These are phyloP conservation scores for Rhogogaster chlorosoma DNA, from an alignment of 2,888 invertebrate genomes.

Conservation along the genomic window DNA sequence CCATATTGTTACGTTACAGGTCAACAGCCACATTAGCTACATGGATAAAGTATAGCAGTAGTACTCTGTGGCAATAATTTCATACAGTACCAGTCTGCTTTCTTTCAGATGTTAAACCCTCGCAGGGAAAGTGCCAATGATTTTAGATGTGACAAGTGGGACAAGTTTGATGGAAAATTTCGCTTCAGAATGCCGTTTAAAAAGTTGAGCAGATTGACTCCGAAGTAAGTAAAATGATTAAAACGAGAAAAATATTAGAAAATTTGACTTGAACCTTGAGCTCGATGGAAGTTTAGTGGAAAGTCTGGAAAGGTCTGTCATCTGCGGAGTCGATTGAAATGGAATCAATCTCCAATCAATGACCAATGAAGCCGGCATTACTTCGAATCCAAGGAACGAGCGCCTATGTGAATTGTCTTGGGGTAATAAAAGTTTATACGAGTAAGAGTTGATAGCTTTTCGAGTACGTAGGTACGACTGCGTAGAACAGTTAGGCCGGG, in stretches of 20 bases:
- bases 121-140: background rate
- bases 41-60: background rate
- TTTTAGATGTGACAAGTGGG: background rate
- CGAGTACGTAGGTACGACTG: slow-evolving; percentile 28
- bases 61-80: background rate
- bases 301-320: background rate
- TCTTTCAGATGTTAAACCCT: background rate
- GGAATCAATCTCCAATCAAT: slow-evolving; percentile 37
- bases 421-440: slow-evolving; percentile 44
- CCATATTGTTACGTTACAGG: background rate
- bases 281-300: background rate
- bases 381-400: background rate
- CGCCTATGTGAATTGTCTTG: slow-evolving; percentile 16
- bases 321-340: background rate
- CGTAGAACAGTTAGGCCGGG: background rate
- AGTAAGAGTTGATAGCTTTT: slow-evolving; percentile 43
- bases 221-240: background rate
- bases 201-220: background rate
- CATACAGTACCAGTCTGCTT: background rate
- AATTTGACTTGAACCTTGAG: background rate
- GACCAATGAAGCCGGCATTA: slow-evolving; percentile 24
- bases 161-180: background rate
- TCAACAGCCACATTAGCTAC: background rate
- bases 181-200: background rate
- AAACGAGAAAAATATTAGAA: background rate